Percentiles rank a stretch among this genome's conserved stretches.
phyloP scores from a whole-genome alignment of 1,140 invertebrate genomes.

The Drosophila pallidifrons region DNA sequence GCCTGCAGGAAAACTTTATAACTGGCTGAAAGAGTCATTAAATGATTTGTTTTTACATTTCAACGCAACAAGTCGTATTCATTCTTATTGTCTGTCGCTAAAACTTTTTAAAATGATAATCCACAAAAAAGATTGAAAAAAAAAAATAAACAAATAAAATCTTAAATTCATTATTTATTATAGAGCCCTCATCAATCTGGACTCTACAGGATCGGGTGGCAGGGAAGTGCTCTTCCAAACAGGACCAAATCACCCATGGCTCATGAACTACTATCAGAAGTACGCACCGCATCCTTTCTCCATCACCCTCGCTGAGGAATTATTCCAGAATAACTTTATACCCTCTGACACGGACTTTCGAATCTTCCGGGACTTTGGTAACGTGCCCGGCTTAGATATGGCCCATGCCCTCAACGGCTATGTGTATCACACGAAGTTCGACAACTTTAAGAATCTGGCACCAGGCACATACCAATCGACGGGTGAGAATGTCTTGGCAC shows the following conservation, averaged over 20 bases:
- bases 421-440: conserved; percentile 95
- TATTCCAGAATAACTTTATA: conserved; percentile 96
- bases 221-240: conserved; percentile 97
- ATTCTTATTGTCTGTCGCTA: too few relatives aligned
- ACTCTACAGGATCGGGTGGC: conserved; percentile 97
- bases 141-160: too few relatives aligned
- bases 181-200: conserved; percentile 96
- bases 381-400: conserved; percentile 95
- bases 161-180: too few relatives aligned
- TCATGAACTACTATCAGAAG: conserved; percentile 94
- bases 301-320: conserved; percentile 95
- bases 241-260: conserved; percentile 96
- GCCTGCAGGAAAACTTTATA: too few relatives aligned
- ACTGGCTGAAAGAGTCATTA: too few relatives aligned
- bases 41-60: too few relatives aligned
- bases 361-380: conserved; percentile 95
- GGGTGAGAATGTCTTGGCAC: conserved; percentile 91
- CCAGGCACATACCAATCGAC: conserved; percentile 93
- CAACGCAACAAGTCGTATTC: too few relatives aligned
- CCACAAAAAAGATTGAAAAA: too few relatives aligned
- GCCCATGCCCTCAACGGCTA: conserved; percentile 97
- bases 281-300: conserved; percentile 95
- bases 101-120: too few relatives aligned
- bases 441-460: conserved; percentile 91
- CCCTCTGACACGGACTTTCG: conserved; percentile 98